A percentile compares a stretch with the other conserved stretches of the same genome.
phyloP scores from a whole-genome alignment of 2,113 vertebrate species.

The Urocynchramus pylzowi region DNA sequence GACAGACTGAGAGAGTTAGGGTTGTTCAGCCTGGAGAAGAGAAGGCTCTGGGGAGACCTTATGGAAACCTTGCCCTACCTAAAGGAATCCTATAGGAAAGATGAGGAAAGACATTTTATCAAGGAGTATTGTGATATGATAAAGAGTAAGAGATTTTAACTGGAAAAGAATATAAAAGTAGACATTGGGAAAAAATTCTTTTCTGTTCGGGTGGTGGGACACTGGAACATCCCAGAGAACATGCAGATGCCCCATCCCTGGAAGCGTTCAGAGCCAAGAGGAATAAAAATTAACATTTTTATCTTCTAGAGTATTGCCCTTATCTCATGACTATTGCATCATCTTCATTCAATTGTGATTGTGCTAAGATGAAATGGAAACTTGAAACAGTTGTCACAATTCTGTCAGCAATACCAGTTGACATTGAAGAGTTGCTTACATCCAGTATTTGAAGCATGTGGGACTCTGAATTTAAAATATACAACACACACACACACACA shows the following conservation, averaged over 20 bases:
- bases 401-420: not conserved
- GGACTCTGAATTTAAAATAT: not conserved
- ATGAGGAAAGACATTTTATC: not conserved
- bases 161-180: not conserved
- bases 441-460: not conserved
- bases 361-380: not conserved
- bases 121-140: not conserved
- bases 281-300: not conserved
- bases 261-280: not conserved
- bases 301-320: not conserved
- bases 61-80: not conserved
- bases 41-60: not conserved
- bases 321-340: not conserved
- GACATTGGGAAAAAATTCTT: not conserved
- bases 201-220: not conserved
- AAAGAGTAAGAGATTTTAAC: not conserved
- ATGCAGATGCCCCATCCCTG: too few species aligned
- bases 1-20: not conserved
- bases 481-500: too few species aligned
- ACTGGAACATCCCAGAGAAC: not conserved
- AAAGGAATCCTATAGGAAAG: not conserved
- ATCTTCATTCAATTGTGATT: not conserved
- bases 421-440: not conserved
- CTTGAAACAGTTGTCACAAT: not conserved
- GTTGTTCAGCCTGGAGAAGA: not conserved